Percentiles rank a stretch among this genome's conserved stretches.
These are phyloP conservation scores for Odontesthes bonariensis DNA, from an alignment of 2,113 vertebrate genomes.

Conservation along the genomic window DNA sequence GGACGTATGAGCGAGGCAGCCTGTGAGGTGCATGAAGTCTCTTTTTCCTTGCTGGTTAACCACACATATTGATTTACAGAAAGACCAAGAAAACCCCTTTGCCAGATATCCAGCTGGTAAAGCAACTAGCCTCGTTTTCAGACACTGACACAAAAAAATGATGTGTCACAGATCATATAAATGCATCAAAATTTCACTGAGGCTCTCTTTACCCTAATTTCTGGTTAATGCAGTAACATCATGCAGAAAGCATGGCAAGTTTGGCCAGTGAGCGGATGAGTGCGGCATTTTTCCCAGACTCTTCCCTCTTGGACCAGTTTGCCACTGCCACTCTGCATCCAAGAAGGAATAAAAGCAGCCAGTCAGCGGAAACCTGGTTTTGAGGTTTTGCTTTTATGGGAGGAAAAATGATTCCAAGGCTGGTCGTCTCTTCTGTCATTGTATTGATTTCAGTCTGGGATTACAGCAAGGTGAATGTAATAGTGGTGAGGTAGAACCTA, in stretches of 20 bases:
- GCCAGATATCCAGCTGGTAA: slow-evolving; percentile 65
- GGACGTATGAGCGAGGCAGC: slow-evolving; percentile 6
- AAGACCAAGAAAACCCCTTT: slow-evolving; percentile 12
- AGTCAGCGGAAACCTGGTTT: slow-evolving; percentile 77
- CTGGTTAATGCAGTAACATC: slow-evolving; percentile 60
- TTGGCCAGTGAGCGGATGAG: slow-evolving; percentile 55
- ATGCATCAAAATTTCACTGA: slow-evolving; percentile 51
- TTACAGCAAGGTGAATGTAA: slow-evolving; percentile 56
- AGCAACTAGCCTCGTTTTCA: slow-evolving; percentile 51
- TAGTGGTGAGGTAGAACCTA: slow-evolving; percentile 48
- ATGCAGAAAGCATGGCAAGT: slow-evolving; percentile 62
- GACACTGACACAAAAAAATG: slow-evolving; percentile 40
- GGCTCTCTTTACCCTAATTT: slow-evolving; percentile 50
- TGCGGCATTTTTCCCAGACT: slow-evolving; percentile 67
- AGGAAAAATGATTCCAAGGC: slow-evolving; percentile 67
- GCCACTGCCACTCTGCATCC: slow-evolving; percentile 47
- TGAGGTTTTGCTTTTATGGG: slow-evolving; percentile 71
- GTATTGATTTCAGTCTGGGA: slow-evolving; percentile 41
- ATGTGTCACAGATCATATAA: slow-evolving; percentile 63
- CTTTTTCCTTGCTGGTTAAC: slow-evolving; percentile 57
- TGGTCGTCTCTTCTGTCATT: slow-evolving; percentile 51
- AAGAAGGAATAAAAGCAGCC: slow-evolving; percentile 66
- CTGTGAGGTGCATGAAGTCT: slow-evolving; percentile 16
- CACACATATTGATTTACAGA: slow-evolving; percentile 52
- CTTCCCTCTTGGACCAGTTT: slow-evolving; percentile 48